Conservation (phyloP, 2,113 vertebrate species). For the Phalacrocorax pelagicus region DNA sequence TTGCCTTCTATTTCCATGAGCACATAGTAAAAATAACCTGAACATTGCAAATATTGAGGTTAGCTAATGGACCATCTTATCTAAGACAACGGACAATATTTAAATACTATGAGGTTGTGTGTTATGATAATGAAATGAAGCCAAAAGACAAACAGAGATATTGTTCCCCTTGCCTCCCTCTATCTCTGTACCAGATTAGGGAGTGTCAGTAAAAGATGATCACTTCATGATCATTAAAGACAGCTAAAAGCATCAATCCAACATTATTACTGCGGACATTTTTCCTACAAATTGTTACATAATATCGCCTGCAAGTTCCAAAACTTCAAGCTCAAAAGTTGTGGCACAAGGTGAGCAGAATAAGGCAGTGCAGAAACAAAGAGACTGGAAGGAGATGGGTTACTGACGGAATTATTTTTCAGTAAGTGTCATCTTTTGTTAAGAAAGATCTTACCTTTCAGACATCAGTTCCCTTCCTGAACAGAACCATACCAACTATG, state of each 20-base stretch:
- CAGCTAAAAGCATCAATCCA: background rate
- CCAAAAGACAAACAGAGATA: background rate
- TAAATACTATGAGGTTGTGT: background rate
- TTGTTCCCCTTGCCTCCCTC: background rate
- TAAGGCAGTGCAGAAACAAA: background rate
- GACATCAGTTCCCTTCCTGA: background rate
- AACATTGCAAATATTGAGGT: background rate
- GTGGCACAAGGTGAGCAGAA: background rate
- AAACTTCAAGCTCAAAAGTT: background rate
- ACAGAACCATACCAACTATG: background rate
- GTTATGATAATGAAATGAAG: background rate
- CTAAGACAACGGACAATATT: background rate
- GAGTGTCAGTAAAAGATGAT: background rate
- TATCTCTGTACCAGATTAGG: background rate
- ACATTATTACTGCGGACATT: background rate
- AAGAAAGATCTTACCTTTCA: background rate
- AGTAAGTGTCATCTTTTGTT: background rate
- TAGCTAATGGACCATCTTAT: constrained; percentile 18
- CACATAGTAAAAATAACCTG: background rate
- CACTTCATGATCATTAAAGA: background rate
- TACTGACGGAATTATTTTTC: background rate
- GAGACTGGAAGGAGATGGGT: background rate
- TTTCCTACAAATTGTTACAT: background rate
- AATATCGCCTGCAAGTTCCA: background rate
- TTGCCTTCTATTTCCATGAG: background rate